Base-by-base conservation (phyloP, 2,797 vertebrate genomes). In the Crotalus adamanteus region DNA sequence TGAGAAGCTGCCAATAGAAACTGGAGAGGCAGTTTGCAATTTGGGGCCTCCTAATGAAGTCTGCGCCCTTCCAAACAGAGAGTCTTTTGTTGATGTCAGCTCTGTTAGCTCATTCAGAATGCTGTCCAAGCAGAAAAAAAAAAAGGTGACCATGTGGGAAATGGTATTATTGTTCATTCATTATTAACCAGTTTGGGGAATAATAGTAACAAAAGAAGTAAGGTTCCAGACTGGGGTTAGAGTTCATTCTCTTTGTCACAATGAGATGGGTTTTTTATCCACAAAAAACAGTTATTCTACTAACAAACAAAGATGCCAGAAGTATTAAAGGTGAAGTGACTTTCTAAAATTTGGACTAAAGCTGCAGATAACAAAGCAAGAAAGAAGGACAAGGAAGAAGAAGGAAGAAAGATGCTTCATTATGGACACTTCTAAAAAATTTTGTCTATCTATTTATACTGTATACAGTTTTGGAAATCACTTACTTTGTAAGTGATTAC, bases 31-130 rank as follows among this genome's bases (percentile, higher is more conserved):
- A 59, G 6, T 5, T 47, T 91, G 90, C 31, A 55, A 86, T 65
- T 0, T 4, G 14, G n/a, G 4, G 57, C 92, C 93, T 28, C 94
- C 28, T 0, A 89, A 93, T 4, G 93, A 94, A 1, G 91, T 93
- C 11, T 90, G 96, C 26, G 69, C 94, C 56, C 2, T 69, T 89
- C 3, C 22, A 57, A 57, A 56, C 31, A 14, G 4, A 1, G 42
- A 57, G 6, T 13, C 42, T 22, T 56, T 13, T 28, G 28, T 59
- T 0, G 26, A 87, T 8, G 47, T n/a, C 11, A 73, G 88, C 47
- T 94, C 3, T 14, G 90, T 92, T 88, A 97, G 89, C 31, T 97
- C 69, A 0, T 93, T 96, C 51, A 98, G 94, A 92, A 98, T 94
- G 95, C 98, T 98, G 93, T 0, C 26, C 42, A 20, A 89, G 69